These are phyloP conservation scores for Carterocephalus palaemon DNA, from an alignment of 2,888 invertebrate species.

Conservation along the genomic window DNA sequence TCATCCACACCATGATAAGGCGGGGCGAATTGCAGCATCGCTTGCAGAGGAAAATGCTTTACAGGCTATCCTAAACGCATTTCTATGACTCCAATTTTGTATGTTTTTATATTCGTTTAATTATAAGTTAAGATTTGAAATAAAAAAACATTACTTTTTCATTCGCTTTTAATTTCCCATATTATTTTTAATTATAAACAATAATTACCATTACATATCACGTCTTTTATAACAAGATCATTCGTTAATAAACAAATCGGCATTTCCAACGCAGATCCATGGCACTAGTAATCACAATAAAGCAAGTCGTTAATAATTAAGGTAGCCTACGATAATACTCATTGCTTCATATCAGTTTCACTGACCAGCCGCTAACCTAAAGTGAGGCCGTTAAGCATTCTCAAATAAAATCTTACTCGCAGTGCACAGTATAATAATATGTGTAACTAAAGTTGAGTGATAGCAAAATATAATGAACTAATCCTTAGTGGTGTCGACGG, in stretches of 20 bases:
- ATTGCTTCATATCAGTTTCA: constrained; percentile 15
- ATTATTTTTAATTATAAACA: constrained; percentile 4
- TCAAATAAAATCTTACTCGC: constrained; percentile 9
- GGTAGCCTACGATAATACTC: constrained; percentile 7
- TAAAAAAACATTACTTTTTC: constrained; percentile 16
- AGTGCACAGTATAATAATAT: too few species aligned
- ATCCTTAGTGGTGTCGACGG: constrained; percentile 9
- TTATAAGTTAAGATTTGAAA: constrained; percentile 10
- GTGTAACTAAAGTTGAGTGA: too few species aligned
- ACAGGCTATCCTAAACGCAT: constrained; percentile 82
- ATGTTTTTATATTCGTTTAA: too few species aligned
- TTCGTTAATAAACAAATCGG: constrained; percentile 13
- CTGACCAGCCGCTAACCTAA: constrained; percentile 10
- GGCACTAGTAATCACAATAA: constrained; percentile 20
- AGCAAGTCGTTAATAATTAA: constrained; percentile 7
- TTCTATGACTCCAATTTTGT: constrained; percentile 1
- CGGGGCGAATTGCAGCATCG: constrained; percentile 97
- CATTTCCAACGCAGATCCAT: constrained; percentile 12
- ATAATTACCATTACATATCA: constrained; percentile 17
- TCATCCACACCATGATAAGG: constrained; percentile 95
- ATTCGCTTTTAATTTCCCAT: constrained; percentile 15
- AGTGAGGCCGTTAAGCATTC: constrained; percentile 1
- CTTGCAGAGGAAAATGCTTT: constrained; percentile 97
- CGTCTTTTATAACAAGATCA: constrained; percentile 16
- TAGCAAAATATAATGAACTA: too few species aligned